phyloP scores from a whole-genome alignment of 2,888 invertebrate genomes.

The Gortyna flavago region DNA sequence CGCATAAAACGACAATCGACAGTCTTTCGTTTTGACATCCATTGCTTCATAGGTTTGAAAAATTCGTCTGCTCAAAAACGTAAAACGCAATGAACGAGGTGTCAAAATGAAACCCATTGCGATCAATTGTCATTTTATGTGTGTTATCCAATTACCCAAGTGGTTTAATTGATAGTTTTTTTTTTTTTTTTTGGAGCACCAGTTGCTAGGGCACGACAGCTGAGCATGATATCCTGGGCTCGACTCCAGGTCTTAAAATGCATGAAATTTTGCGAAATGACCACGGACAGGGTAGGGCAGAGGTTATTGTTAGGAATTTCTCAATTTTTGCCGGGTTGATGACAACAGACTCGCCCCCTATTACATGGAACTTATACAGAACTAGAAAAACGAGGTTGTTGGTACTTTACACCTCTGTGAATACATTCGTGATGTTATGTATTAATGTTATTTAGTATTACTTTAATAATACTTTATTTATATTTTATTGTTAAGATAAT shows the following conservation, averaged over 20 bases:
- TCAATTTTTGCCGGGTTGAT: neutral
- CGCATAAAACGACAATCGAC: too few relatives aligned
- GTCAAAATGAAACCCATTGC: neutral
- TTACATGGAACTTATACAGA: neutral
- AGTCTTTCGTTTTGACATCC: too few relatives aligned
- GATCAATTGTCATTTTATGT: neutral
- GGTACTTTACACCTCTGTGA: neutral
- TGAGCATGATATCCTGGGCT: too few relatives aligned
- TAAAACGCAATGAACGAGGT: neutral
- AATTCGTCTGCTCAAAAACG: neutral
- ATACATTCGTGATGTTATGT: neutral
- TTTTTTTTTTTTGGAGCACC: too few relatives aligned
- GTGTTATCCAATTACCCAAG: neutral
- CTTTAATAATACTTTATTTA: conserved; percentile 20
- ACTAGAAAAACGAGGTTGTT: neutral
- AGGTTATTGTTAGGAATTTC: neutral
- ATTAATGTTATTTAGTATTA: conserved; percentile 11
- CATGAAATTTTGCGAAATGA: neutral
- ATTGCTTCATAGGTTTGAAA: neutral
- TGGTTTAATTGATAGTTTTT: neutral
- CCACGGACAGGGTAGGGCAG: neutral
- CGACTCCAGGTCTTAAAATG: too few relatives aligned
- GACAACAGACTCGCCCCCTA: neutral
- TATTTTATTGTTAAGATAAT: conserved; percentile 33
- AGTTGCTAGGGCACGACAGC: too few relatives aligned